phyloP scores from a whole-genome alignment of 2,113 vertebrate species.

The Rhabdornis inornatus region DNA sequence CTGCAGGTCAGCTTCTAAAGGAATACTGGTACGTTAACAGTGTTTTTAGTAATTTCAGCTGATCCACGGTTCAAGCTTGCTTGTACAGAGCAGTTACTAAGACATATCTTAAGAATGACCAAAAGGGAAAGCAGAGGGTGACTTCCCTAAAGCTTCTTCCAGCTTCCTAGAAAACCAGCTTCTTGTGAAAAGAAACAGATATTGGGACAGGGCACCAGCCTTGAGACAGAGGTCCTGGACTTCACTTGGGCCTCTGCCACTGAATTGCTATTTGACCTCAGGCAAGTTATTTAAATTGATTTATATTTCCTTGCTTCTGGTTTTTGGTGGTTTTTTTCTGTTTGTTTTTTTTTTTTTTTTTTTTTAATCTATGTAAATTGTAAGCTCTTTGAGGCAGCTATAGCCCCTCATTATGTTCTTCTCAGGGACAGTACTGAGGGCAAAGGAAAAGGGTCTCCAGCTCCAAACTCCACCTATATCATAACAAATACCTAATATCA shows the following conservation, averaged over 20 bases:
- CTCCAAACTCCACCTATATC: background rate
- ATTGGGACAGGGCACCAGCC: background rate
- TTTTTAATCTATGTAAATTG: background rate
- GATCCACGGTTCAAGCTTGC: background rate
- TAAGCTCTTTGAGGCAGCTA: background rate
- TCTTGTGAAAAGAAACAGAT: background rate
- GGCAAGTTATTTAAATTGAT: background rate
- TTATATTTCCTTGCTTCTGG: background rate
- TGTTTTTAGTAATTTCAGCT: background rate
- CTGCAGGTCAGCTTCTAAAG: background rate
- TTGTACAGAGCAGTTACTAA: background rate
- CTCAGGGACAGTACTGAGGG: background rate
- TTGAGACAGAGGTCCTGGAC: background rate
- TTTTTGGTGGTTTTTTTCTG: background rate
- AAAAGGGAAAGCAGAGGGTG: background rate
- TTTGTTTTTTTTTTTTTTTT: background rate
- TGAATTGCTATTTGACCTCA: background rate
- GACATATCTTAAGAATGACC: background rate
- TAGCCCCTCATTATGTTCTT: background rate
- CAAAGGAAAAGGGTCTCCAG: background rate
- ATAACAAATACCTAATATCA: background rate
- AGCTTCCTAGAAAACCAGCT: background rate
- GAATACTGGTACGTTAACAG: background rate
- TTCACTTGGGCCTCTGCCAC: background rate
- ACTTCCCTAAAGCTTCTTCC: background rate